Conservation (phyloP, 2,113 vertebrate genomes). For the Puffinus mauretanicus region DNA sequence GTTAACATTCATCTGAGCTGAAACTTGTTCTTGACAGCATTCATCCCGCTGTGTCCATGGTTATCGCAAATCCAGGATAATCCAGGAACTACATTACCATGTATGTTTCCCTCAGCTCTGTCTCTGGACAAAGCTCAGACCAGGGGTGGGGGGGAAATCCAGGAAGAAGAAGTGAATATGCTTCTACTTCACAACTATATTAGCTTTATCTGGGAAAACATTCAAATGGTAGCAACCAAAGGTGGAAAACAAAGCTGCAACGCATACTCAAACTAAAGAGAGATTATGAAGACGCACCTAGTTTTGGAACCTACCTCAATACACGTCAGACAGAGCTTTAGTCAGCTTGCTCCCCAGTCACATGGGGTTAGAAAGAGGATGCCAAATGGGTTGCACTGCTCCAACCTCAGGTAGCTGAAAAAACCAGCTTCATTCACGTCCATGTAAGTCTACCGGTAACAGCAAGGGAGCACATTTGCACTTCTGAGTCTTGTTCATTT, state of each 20-base stretch:
- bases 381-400: not conserved
- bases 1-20: slow-evolving; percentile 1
- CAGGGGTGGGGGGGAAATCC: not conserved
- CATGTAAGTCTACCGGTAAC: not conserved
- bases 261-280: not conserved
- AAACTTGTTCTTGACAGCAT: not conserved
- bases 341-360: not conserved
- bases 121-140: not conserved
- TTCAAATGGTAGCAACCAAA: not conserved
- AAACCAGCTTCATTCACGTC: not conserved
- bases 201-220: not conserved
- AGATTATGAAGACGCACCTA: not conserved
- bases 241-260: not conserved
- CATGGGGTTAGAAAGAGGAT: not conserved
- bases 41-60: not conserved
- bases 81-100: not conserved
- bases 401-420: not conserved
- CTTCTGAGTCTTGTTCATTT: not conserved
- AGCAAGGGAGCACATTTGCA: not conserved
- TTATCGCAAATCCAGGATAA: not conserved
- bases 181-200: not conserved
- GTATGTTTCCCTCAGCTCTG: not conserved
- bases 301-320: not conserved
- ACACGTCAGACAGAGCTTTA: not conserved
- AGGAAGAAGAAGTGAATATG: not conserved